A percentile compares a stretch with the other conserved stretches of the same genome.
Evolutionary conservation across 2,797 vertebrate genomes (phyloP).

Genomic region (Sebastes taczanowskii): DNA sequence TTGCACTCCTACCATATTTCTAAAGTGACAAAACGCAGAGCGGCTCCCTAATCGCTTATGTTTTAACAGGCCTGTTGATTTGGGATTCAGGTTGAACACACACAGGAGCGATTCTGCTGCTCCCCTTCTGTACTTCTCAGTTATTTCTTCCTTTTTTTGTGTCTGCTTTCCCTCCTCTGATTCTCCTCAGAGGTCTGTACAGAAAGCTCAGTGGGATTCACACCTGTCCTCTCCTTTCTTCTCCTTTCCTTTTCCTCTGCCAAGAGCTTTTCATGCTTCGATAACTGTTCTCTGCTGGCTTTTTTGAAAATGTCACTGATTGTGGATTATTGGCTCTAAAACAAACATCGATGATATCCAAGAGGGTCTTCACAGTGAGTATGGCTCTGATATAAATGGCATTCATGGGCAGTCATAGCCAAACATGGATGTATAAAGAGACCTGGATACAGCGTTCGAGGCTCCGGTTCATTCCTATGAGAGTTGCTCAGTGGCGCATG

Average conservation of each 20-base stretch:
- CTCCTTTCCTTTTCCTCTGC: conserved; percentile 17
- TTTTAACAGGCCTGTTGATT: conserved; percentile 63
- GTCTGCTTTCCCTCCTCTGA: not conserved
- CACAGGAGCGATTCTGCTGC: conserved; percentile 21
- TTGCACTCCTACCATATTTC: not conserved
- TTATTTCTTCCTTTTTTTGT: not conserved
- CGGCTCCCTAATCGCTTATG: conserved; percentile 13
- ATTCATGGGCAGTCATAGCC: not conserved
- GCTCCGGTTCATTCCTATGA: too few species aligned
- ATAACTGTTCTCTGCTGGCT: not conserved
- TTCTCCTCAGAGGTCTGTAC: conserved; percentile 13
- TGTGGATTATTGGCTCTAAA: not conserved
- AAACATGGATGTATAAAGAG: too few species aligned
- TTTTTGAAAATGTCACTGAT: conserved; percentile 26
- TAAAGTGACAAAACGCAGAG: conserved; percentile 25
- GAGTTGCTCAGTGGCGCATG: too few species aligned
- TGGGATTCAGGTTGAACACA: conserved; percentile 46
- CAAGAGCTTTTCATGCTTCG: not conserved
- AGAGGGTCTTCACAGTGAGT: not conserved
- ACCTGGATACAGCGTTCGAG: too few species aligned
- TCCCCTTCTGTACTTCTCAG: conserved; percentile 1
- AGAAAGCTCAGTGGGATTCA: conserved; percentile 45
- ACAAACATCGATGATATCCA: not conserved
- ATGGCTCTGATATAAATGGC: not conserved
- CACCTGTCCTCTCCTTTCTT: conserved; percentile 59